Evolutionary conservation across 2,888 invertebrate genomes (phyloP).

Genomic region (Prosopocoilus inquinatus): DNA sequence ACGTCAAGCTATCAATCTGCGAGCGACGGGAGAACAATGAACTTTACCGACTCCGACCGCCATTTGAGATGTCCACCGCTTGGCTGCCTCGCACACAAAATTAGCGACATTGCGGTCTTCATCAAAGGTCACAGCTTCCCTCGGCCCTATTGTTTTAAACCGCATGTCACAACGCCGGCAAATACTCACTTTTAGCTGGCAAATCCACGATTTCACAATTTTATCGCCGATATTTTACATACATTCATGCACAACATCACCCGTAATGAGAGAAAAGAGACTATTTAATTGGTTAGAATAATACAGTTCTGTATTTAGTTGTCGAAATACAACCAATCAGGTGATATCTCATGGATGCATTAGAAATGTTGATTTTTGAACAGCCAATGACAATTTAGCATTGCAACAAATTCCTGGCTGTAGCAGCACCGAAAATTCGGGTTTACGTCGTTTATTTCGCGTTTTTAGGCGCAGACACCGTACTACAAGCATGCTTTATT

Average conservation of each 20-base stretch:
- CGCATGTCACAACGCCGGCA: constrained; percentile 23
- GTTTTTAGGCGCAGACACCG: constrained; percentile 1
- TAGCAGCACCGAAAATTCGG: constrained; percentile 8
- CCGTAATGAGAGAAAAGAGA: constrained; percentile 44
- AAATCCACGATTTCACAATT: constrained; percentile 4
- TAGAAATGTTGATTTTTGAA: constrained; percentile 52
- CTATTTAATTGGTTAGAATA: constrained; percentile 55
- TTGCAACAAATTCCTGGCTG: constrained; percentile 7
- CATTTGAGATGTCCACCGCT: constrained; percentile 56
- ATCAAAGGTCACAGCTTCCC: constrained; percentile 42
- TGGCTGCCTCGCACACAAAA: constrained; percentile 48
- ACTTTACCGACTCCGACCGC: constrained; percentile 53
- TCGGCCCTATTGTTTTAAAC: constrained; percentile 35
- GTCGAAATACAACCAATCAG: constrained; percentile 54
- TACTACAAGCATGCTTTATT: constrained; percentile 7
- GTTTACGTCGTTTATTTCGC: neutral
- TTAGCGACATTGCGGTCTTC: constrained; percentile 44
- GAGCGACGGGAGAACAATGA: constrained; percentile 54
- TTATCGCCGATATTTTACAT: constrained; percentile 11
- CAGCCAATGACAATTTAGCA: constrained; percentile 46
- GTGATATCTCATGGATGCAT: constrained; percentile 49
- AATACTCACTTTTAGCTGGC: constrained; percentile 16
- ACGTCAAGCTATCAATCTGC: constrained; percentile 45
- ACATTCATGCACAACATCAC: constrained; percentile 17
- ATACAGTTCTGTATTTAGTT: constrained; percentile 52